Conservation (phyloP, 2,797 vertebrate species). For the Lacerta viridis region DNA sequence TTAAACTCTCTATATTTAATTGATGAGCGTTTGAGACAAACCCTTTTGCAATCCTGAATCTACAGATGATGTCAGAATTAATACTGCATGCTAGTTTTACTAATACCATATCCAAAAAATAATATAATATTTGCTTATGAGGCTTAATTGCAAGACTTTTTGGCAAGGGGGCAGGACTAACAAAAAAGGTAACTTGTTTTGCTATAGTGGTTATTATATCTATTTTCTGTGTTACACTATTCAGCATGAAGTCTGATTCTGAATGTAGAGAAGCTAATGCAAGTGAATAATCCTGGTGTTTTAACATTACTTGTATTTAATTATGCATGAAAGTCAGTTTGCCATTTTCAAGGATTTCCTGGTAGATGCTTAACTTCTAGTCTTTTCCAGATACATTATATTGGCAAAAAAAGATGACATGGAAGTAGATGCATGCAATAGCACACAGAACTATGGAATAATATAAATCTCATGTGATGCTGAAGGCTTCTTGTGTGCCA, state of each 20-base stretch:
- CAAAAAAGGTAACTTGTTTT: slow-evolving; percentile 31
- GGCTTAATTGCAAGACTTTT: slow-evolving; percentile 38
- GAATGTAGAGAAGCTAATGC: slow-evolving; percentile 36
- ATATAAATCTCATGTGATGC: slow-evolving; percentile 24
- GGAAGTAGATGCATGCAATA: slow-evolving; percentile 4
- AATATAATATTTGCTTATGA: slow-evolving; percentile 13
- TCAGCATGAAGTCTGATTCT: slow-evolving; percentile 15
- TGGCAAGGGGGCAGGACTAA: not conserved
- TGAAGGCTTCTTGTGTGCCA: not conserved
- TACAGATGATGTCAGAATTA: slow-evolving; percentile 18
- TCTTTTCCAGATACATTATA: not conserved
- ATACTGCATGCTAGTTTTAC: not conserved
- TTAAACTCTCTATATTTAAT: slow-evolving; percentile 14
- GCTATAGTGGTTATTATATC: slow-evolving; percentile 44
- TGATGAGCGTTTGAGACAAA: slow-evolving; percentile 25
- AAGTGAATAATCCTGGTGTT: slow-evolving; percentile 50
- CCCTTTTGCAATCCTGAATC: slow-evolving; percentile 17
- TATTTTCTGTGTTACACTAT: slow-evolving; percentile 16
- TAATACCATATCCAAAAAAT: not conserved
- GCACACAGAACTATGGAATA: slow-evolving; percentile 20
- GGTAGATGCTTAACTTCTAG: slow-evolving; percentile 67
- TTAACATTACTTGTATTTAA: slow-evolving; percentile 64
- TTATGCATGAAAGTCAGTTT: slow-evolving; percentile 70
- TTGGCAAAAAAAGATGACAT: not conserved
- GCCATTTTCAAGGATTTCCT: slow-evolving; percentile 67